Percentiles rank a stretch among this genome's conserved stretches.
phyloP scores from a whole-genome alignment of 2,888 invertebrate genomes.

The Chrysomela aeneicollis region DNA sequence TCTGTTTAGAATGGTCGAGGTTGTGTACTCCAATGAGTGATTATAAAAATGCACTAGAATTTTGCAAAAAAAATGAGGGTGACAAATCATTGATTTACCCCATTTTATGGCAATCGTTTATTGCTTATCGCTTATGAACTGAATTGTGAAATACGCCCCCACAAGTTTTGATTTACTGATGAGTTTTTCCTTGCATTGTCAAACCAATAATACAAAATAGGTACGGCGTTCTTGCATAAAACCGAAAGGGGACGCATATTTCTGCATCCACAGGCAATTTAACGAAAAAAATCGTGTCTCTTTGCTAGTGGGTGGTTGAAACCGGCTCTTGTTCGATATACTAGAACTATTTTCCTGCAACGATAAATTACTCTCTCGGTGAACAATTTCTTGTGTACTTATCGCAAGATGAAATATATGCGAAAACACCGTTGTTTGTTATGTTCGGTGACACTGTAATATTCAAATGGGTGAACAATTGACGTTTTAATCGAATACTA shows the following conservation, averaged over 20 bases:
- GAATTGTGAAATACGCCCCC: constrained; percentile 21
- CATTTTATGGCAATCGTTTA: too few species aligned
- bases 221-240: constrained; percentile 26
- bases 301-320: constrained; percentile 43
- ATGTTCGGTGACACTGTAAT: constrained; percentile 24
- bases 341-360: constrained; percentile 42
- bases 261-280: constrained; percentile 37
- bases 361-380: constrained; percentile 43
- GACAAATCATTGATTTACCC: too few species aligned
- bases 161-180: constrained; percentile 28
- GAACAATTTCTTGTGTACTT: constrained; percentile 41
- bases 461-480: constrained; percentile 34
- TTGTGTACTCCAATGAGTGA: too few species aligned
- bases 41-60: too few species aligned
- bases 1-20: too few species aligned
- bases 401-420: constrained; percentile 38
- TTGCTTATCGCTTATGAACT: not conserved
- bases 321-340: constrained; percentile 36
- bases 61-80: too few species aligned
- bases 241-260: constrained; percentile 38
- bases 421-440: constrained; percentile 28
- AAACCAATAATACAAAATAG: constrained; percentile 33
- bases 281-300: constrained; percentile 40
- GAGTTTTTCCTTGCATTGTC: constrained; percentile 32
- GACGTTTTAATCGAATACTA: constrained; percentile 36